phyloP scores from a whole-genome alignment of 2,888 invertebrate species.

The Tyria jacobaeae region DNA sequence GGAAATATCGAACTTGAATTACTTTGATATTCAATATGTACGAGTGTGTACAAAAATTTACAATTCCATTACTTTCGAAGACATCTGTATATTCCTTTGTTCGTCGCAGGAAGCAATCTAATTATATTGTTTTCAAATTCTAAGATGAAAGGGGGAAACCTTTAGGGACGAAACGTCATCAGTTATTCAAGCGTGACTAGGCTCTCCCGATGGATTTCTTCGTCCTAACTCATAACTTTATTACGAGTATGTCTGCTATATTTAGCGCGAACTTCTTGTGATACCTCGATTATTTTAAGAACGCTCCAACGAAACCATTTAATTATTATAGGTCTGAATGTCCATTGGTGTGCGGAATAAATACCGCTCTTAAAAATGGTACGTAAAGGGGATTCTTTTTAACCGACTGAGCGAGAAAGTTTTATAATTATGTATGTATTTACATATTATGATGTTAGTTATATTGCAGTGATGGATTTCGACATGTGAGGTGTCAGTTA shows the following conservation, averaged over 20 bases:
- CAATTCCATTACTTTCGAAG: constrained; percentile 4
- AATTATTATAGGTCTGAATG: constrained; percentile 3
- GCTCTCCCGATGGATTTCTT: constrained; percentile 30
- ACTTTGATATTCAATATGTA: constrained; percentile 20
- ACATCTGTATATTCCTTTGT: constrained; percentile 17
- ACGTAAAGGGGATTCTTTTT: neutral
- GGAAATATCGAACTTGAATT: constrained; percentile 42
- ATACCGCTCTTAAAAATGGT: neutral
- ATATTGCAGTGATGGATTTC: neutral
- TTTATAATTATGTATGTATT: neutral
- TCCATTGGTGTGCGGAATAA: neutral
- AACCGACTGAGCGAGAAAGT: no score
- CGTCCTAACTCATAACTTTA: constrained; percentile 16
- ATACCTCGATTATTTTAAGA: neutral
- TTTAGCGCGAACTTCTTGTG: constrained; percentile 16
- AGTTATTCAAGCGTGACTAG: constrained; percentile 30
- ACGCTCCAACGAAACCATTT: neutral
- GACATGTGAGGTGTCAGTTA: no score
- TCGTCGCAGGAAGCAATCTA: constrained; percentile 9
- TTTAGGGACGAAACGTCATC: constrained; percentile 25
- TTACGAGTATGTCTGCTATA: constrained; percentile 16
- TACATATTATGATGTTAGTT: neutral
- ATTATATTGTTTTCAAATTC: constrained; percentile 28
- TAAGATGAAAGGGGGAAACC: constrained; percentile 17
- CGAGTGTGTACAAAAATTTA: constrained; percentile 28